Base-by-base conservation (phyloP, 2,888 invertebrate species). In the Trichogramma evanescens region DNA sequence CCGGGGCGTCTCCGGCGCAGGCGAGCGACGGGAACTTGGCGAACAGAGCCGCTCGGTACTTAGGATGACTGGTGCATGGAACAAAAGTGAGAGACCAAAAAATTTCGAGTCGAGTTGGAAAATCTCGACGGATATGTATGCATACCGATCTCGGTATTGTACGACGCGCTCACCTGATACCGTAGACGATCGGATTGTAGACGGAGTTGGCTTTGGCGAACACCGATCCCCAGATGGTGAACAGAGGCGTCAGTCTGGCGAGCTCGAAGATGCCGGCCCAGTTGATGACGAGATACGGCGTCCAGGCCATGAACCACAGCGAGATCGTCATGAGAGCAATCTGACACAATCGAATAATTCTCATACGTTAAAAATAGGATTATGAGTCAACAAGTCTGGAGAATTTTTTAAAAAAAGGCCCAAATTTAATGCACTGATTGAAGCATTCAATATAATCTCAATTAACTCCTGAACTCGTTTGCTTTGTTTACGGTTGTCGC, bases 221-320 rank as follows among this genome's bases (percentile, higher is more conserved):
- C 66, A 94, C 84, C 38, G 94, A 92, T 62, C 91, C 91, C 90
- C 92, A 91, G 76, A 93, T 91, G 53, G 92, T 91, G 62, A 86
- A 86, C 63, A 93, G 79, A 9, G 93, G 93, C 67, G 85, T 89
- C 67, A 93, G 86, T 49, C 84, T 84, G 54, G 83, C 82, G 57
- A 83, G 83, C 71, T 88, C 86, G 72, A 93, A 91, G 60, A 93
- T 85, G 51, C 93, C 93, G 64, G 87, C 81, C 74, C 85, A 89
- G 78, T 93, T 92, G 70, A 93, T 89, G 56, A 92, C 84, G 39
- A 84, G 79, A 66, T 85, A 86, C 2, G 86, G 86, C 7, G 84
- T 83, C 87, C 87, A 87, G 13, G 87, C 86, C 68, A 86, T 77
- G 69, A 86, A 82, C 84, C 85, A 87, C 56, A 86, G 71, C 1